Evolutionary conservation across 2,888 invertebrate species (phyloP).

Genomic region (Drosophila helvetica): DNA sequence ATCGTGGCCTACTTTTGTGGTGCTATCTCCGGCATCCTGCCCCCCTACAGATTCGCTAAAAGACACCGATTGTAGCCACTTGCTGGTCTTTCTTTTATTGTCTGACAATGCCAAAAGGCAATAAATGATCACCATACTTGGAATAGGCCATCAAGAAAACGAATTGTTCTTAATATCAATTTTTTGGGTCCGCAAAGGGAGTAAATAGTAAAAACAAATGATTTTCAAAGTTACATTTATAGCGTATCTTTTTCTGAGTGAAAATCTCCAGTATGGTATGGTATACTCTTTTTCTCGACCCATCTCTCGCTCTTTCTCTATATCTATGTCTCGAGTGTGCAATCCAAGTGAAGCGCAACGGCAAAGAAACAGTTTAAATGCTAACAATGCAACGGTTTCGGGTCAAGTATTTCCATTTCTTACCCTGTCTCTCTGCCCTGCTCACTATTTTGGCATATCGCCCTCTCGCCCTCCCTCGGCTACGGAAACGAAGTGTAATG

Average conservation of each 20-base stretch:
- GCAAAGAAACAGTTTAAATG: slow-evolving; percentile 57
- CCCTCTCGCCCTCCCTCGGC: slow-evolving; percentile 28
- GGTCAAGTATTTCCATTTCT: slow-evolving; percentile 49
- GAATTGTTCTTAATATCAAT: too few species aligned
- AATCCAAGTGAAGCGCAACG: slow-evolving; percentile 51
- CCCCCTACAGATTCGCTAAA: too few species aligned
- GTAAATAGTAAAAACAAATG: too few species aligned
- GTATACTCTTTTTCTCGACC: background rate
- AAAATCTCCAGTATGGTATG: background rate
- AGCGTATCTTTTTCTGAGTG: background rate
- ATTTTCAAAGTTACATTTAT: too few species aligned
- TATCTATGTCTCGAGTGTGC: slow-evolving; percentile 62
- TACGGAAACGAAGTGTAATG: slow-evolving; percentile 77
- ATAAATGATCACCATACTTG: too few species aligned
- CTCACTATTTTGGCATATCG: background rate
- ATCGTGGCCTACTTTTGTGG: too few species aligned
- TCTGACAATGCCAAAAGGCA: too few species aligned
- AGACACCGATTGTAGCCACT: too few species aligned
- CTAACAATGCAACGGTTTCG: slow-evolving; percentile 65
- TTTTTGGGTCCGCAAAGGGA: too few species aligned
- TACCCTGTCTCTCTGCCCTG: background rate
- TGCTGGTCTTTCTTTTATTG: too few species aligned
- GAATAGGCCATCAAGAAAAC: too few species aligned
- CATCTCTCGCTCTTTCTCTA: background rate
- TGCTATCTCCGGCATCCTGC: too few species aligned